Evolutionary conservation across 1,140 invertebrate species (phyloP), one percentile per base, ranked within the genome.

Genomic region (Harlomillsia oculata): DNA sequence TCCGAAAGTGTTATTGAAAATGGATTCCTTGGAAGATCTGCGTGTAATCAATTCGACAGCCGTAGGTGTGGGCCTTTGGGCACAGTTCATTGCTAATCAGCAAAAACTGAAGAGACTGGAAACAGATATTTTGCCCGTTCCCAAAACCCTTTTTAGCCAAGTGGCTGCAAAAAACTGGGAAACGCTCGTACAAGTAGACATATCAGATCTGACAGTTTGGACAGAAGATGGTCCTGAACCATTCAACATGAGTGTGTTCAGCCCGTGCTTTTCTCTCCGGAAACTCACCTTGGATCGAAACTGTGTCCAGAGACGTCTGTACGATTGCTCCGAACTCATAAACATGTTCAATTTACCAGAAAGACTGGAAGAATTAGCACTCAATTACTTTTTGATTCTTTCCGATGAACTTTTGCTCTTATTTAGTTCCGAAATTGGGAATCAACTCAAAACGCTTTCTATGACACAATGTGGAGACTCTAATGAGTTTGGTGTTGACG

Each of bases 251-350:
- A 28, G 36, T 5, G 23, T 51, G 0, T 60, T 64, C 25, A n/a
- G 34, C n/a, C 28, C 36, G 23, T 64, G 62, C 48, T 8, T 4
- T 5, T 11, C 20, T 16, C 34, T 64, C 11, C 48, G 44, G 29
- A 60, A 60, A 43, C 32, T 64, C 2, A 60, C 45, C n/a, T 43
- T 64, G 26, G 62, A 64, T 37, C 23, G 62, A 32, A 59, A 60
- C 51, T 28, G 20, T 5, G 26, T 46, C 0, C 23, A 36, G 18
- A 37, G 58, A 26, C 21, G 62, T 46, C 9, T 43, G 8, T 48
- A 25, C 4, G 58, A 54, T 1, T 29, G 40, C 8, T 41, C 57
- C 0, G 62, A 64, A 49, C 37, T 64, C 18, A 58, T 64, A 25
- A 60, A 64, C 48, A 26, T 64, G 25, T 56, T 44, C 32, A 39